Conservation (phyloP, 2,113 vertebrate species). For the Proterorhinus semilunaris region DNA sequence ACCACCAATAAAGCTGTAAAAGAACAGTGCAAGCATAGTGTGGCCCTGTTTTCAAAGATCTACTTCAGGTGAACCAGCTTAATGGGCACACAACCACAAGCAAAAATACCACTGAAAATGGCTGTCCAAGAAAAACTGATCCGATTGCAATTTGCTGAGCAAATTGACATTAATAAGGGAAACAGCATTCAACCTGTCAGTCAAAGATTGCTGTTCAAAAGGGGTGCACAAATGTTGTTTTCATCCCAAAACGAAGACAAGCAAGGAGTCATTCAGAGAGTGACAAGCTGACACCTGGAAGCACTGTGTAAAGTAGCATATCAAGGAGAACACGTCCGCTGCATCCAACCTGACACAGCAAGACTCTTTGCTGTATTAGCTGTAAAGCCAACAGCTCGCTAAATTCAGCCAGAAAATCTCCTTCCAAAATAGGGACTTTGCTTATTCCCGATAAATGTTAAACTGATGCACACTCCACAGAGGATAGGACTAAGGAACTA, state of each 20-base stretch:
- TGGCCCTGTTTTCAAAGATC: slow-evolving; percentile 64
- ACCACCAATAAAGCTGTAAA: background rate
- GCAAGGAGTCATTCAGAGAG: slow-evolving; percentile 78
- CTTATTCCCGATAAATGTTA: no score
- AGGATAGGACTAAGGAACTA: no score
- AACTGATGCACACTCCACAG: no score
- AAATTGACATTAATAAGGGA: slow-evolving; percentile 80
- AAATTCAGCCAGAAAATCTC: no score
- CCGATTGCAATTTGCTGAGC: slow-evolving; percentile 77
- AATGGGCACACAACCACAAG: slow-evolving; percentile 69
- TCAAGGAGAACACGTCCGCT: slow-evolving; percentile 70
- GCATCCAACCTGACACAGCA: slow-evolving; percentile 32
- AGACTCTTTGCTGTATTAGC: no score
- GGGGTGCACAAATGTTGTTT: slow-evolving; percentile 62
- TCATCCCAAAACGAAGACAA: slow-evolving; percentile 65
- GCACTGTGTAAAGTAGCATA: slow-evolving; percentile 54
- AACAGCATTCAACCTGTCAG: slow-evolving; percentile 75
- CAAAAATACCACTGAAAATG: slow-evolving; percentile 62
- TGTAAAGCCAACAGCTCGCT: no score
- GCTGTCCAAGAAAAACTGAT: slow-evolving; percentile 78
- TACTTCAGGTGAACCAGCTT: slow-evolving; percentile 70
- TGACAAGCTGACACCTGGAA: slow-evolving; percentile 77
- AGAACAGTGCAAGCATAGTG: slow-evolving; percentile 34
- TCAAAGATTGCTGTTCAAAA: slow-evolving; percentile 68
- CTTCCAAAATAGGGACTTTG: no score